These are phyloP conservation scores for Cheilosia soror DNA, from an alignment of 2,888 invertebrate species.

Conservation along the genomic window DNA sequence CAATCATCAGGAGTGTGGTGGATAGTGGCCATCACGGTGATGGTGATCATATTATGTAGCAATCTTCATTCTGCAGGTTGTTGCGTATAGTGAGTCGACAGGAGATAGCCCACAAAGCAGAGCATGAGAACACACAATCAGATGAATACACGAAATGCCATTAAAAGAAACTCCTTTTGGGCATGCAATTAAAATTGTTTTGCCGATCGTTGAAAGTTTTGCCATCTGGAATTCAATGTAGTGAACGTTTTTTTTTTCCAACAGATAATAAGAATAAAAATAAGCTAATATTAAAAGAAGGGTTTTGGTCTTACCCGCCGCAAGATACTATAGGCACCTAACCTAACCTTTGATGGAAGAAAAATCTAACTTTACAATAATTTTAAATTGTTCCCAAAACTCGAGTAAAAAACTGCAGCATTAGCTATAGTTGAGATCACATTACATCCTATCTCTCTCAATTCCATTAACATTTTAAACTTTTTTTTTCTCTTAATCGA, in stretches of 20 bases:
- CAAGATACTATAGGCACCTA: too few relatives aligned
- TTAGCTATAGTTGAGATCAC: too few relatives aligned
- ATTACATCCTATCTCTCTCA: too few relatives aligned
- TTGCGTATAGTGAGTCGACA: slow-evolving; percentile 38
- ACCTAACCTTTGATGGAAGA: too few relatives aligned
- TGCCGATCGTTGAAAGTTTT: slow-evolving; percentile 24
- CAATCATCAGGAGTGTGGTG: slow-evolving; percentile 24
- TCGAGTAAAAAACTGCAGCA: too few relatives aligned
- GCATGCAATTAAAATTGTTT: slow-evolving; percentile 72
- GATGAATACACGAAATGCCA: slow-evolving; percentile 63
- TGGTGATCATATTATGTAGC: slow-evolving; percentile 61
- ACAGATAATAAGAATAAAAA: too few relatives aligned
- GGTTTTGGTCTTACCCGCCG: too few relatives aligned
- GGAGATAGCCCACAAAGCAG: slow-evolving; percentile 23
- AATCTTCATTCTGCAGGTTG: slow-evolving; percentile 44
- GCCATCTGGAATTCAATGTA: slow-evolving; percentile 52
- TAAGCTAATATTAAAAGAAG: too few relatives aligned
- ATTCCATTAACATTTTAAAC: too few relatives aligned
- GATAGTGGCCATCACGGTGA: slow-evolving; percentile 39
- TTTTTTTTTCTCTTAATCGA: too few relatives aligned
- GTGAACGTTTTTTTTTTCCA: slow-evolving; percentile 23
- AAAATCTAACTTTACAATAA: too few relatives aligned
- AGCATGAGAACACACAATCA: slow-evolving; percentile 65
- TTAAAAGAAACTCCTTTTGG: slow-evolving; percentile 61
- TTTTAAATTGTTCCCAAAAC: too few relatives aligned